Evolutionary conservation across 1,140 invertebrate genomes (phyloP), one percentile per base, ranked within the genome.

Genomic region (Oedothorax gibbosus): DNA sequence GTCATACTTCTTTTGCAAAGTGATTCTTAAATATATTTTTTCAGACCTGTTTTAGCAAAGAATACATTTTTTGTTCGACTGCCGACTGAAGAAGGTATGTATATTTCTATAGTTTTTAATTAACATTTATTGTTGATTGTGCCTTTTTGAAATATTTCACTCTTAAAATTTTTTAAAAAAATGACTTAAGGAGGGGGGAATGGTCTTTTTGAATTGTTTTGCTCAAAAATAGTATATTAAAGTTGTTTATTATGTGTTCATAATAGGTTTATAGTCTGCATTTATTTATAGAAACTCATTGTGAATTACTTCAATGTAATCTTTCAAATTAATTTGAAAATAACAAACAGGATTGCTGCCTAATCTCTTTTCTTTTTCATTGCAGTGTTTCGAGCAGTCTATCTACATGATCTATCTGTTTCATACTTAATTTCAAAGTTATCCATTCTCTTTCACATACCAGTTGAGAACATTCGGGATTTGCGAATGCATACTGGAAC

Each of bases 381-480:
- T 81, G 7, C n/a, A 84, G 81, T 75, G 10, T 84, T 76, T 35
- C 60, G 53, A 75, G 81, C 81, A 49, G 81, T 84, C 12, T 84
- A 84, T 84, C 20, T 84, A 8, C 62, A 84, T 66, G 81, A 84
- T n/a, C 64, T 84, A 12, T 64, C 51, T 68, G 57, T 54, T 49
- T 56, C 72, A 9, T 84, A 75, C 54, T 71, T 84, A 49, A 84
- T 64, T 66, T 51, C 57, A 50, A 84, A 84, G 20, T 60, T 84
- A 15, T 62, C 71, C 18, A 11, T 68, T 49, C 21, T 84, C 5
- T 84, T 84, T 20, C 50, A 75, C 21, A 84, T 84, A 10, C 81
- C 53, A 50, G 12, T 84, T n/a, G 72, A 84, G 49, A 84, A 62
- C 20, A 76, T 84, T 49, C 81, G 76, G 15, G 81, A 84, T 50